Evolutionary conservation across 2,888 invertebrate genomes (phyloP), one percentile per base, ranked within the genome.

Genomic region (Molanna angustata): DNA sequence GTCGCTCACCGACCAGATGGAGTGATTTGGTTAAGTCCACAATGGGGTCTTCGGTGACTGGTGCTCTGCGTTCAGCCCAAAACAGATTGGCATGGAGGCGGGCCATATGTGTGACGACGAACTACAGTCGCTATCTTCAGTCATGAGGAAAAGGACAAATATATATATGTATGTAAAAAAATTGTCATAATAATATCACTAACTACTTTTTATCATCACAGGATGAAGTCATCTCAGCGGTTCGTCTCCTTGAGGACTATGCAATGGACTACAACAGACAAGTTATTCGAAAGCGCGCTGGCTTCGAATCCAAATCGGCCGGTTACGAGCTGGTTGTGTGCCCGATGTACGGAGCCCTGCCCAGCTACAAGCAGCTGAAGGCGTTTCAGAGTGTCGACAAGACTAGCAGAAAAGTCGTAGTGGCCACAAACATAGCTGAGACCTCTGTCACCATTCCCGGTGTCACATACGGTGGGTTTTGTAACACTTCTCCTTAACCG

Each of bases 381-480:
- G 94, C 90, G 1, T 95, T 96, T 67, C 84, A 86, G 62, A 74
- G 74, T 7, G 78, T 85, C 0, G 83, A 84, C 1, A 80, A 80
- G 57, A 85, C 85, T 22, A 82, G 84, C 0, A 76, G 98, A 20
- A 98, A 97, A 73, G 85, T 97, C 17, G 84, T 99, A 0, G 76
- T 98, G 3, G 90, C 97, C 0, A 98, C 97, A 0, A 98, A 98
- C 66, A 90, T 99, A 47, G 97, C 98, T 0, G 98, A 99, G 72
- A 93, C 98, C 0, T 95, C 96, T 1, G 84, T 98, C 14, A 98
- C 98, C 0, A 94, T 98, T 64, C 86, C 90, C 2, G 95, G 95
- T 18, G 85, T 99, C 58, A 86, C 86, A 21, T 94, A 94, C 70
- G 91, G 92, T 92, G 71, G 11, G 21, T 17, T 17, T 35, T 27